Percentiles rank a stretch among this genome's conserved stretches.
These are phyloP conservation scores for Tiaroga cobitis DNA, from an alignment of 2,797 vertebrate genomes.

Conservation along the genomic window DNA sequence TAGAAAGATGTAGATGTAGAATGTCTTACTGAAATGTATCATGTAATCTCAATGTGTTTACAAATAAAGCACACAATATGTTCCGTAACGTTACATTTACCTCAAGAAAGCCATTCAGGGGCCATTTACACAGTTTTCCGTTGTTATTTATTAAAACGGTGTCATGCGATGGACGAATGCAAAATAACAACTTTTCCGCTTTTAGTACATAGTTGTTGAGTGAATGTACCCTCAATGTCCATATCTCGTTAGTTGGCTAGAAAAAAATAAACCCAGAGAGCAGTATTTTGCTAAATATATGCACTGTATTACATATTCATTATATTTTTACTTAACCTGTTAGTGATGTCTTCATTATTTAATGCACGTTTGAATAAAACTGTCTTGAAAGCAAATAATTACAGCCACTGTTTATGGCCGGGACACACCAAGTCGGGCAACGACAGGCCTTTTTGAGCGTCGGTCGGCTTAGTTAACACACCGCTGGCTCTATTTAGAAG, in stretches of 20 bases:
- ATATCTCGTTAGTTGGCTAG: neutral
- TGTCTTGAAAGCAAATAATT: neutral
- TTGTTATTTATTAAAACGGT: neutral
- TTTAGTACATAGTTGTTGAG: neutral
- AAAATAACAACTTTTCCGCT: neutral
- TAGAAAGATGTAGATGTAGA: neutral
- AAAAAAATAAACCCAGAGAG: neutral
- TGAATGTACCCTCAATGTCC: neutral
- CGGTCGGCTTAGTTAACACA: too few species aligned
- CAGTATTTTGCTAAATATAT: neutral
- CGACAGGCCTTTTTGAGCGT: too few species aligned
- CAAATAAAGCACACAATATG: neutral
- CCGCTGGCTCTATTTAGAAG: too few species aligned
- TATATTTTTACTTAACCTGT: too few species aligned
- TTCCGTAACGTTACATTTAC: neutral
- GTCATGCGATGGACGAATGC: neutral
- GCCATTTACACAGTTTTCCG: neutral
- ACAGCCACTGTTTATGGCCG: neutral
- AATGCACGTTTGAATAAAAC: too few species aligned
- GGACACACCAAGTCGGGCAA: too few species aligned
- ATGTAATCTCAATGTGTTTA: neutral
- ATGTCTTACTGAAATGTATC: neutral
- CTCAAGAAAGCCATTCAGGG: too few species aligned
- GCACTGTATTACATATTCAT: too few species aligned
- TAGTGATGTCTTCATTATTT: too few species aligned